Evolutionary conservation across 1,140 invertebrate species (phyloP).

Genomic region (Panonychus citri): DNA sequence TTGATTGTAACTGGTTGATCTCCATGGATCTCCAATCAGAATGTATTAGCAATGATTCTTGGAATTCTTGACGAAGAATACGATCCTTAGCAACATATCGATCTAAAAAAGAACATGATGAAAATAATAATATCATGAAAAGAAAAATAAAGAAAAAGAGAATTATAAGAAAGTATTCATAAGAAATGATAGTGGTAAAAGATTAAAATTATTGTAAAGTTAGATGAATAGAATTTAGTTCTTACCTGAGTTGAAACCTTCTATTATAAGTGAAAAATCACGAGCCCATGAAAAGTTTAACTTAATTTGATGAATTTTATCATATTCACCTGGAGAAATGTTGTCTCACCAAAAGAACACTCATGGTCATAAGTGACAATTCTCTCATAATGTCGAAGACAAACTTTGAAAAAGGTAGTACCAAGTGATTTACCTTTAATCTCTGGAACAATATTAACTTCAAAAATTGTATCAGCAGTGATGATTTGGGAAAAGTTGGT

Average conservation of each 20-base stretch:
- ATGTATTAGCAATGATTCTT: background rate
- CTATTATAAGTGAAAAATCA: background rate
- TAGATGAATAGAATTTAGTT: background rate
- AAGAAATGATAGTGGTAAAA: no score
- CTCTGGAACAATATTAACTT: background rate
- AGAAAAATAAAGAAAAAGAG: background rate
- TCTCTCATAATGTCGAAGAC: background rate
- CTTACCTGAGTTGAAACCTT: background rate
- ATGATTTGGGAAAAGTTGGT: background rate
- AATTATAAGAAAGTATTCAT: no score
- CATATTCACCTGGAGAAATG: background rate
- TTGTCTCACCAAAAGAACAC: background rate
- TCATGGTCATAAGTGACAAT: background rate
- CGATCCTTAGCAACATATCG: background rate
- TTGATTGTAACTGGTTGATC: background rate
- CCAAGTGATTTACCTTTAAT: background rate
- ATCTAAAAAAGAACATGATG: background rate
- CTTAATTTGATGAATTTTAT: background rate
- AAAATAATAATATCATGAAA: background rate
- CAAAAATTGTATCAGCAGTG: background rate
- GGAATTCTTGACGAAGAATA: background rate
- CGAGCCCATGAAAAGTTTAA: background rate
- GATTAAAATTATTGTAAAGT: background rate
- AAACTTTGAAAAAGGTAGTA: background rate
- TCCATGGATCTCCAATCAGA: background rate